Percentiles rank a stretch among this genome's conserved stretches.
phyloP scores from a whole-genome alignment of 2,888 invertebrate genomes.

The Agrochola lychnidis region DNA sequence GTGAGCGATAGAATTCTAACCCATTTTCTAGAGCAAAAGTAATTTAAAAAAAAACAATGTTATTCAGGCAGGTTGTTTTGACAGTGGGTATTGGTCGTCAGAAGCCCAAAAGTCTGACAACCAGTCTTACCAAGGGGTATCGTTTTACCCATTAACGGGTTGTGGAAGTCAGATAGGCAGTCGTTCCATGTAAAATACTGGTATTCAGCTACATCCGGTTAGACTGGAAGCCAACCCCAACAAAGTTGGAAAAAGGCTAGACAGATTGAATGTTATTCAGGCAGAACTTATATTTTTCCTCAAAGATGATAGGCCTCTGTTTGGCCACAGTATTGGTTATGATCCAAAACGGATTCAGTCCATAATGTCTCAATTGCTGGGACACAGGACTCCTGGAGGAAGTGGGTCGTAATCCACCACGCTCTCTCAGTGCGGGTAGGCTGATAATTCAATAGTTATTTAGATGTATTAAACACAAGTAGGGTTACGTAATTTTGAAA shows the following conservation, averaged over 20 bases:
- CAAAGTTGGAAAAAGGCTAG: too few species aligned
- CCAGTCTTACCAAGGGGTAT: too few species aligned
- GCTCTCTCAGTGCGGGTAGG: rapidly evolving
- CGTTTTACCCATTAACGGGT: too few species aligned
- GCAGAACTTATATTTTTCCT: not conserved
- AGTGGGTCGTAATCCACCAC: not conserved
- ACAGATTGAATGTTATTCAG: not conserved
- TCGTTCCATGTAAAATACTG: too few species aligned
- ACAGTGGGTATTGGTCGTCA: too few species aligned
- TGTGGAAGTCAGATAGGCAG: too few species aligned
- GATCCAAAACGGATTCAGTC: not conserved
- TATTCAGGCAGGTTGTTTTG: not conserved
- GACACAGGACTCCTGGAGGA: not conserved
- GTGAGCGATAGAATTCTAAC: not conserved
- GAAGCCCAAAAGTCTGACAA: too few species aligned
- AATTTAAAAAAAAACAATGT: not conserved
- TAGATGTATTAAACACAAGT: not conserved
- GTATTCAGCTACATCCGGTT: too few species aligned
- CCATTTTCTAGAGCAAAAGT: not conserved
- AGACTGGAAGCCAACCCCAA: too few species aligned
- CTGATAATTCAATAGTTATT: too few species aligned
- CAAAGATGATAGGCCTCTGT: not conserved
- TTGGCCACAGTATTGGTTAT: not conserved
- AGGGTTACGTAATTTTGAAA: too few species aligned
- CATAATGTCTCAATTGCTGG: not conserved